Conservation (phyloP, 2,797 vertebrate genomes). For the Melanotaenia parkinsoni region DNA sequence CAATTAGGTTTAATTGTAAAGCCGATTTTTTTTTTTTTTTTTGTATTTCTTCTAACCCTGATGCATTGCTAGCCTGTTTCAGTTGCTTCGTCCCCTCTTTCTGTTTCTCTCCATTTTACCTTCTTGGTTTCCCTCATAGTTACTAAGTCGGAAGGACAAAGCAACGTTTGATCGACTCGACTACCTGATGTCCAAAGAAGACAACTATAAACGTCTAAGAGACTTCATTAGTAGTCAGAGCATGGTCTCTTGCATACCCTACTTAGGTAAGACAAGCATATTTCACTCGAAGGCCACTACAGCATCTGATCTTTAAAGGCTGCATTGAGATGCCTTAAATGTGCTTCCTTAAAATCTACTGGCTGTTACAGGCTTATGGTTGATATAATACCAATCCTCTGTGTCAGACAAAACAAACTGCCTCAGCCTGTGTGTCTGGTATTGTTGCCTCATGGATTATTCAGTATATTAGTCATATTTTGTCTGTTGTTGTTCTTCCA, state of each 20-base stretch:
- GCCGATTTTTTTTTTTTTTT: background rate
- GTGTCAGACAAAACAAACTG: background rate
- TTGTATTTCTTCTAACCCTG: background rate
- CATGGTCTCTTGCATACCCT: constrained; percentile 99
- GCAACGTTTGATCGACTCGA: constrained; percentile 96
- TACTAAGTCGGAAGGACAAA: constrained; percentile 98
- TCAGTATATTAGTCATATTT: constrained; percentile 7
- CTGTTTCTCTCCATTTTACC: background rate
- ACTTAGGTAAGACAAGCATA: constrained; percentile 87
- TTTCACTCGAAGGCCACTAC: background rate
- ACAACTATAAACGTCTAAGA: constrained; percentile 98
- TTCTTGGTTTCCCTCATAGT: constrained; percentile 68
- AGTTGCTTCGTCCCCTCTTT: background rate
- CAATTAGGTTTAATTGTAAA: background rate
- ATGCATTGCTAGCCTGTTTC: background rate
- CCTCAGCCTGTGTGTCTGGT: background rate
- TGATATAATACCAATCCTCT: constrained; percentile 7
- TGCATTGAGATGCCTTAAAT: background rate
- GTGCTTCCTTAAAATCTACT: constrained; percentile 20
- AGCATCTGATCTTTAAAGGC: background rate
- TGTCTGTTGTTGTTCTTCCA: background rate
- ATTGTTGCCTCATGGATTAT: constrained; percentile 9
- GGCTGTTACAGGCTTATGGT: background rate
- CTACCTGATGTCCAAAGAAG: constrained; percentile 99
- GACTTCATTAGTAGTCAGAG: constrained; percentile 97